phyloP scores from a whole-genome alignment of 2,797 vertebrate genomes.

The Carapus acus region DNA sequence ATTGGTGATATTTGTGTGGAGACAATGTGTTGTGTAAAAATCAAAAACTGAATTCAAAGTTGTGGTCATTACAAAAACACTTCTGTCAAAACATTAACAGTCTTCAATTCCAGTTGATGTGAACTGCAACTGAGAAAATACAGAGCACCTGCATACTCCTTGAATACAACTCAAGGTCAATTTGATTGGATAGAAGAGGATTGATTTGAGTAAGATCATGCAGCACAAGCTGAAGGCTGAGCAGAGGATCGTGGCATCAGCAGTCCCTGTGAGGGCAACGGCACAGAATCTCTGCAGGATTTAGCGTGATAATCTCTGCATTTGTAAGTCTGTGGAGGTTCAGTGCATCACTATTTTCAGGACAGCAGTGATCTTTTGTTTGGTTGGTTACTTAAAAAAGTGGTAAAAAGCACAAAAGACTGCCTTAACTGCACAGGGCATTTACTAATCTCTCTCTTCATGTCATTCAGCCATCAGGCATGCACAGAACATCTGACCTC shows the following conservation, averaged over 20 bases:
- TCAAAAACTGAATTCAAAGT: too few species aligned
- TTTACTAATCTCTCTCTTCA: too few species aligned
- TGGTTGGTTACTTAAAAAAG: background rate
- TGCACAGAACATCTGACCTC: too few species aligned
- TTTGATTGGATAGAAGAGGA: conserved; percentile 1
- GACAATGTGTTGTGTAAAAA: background rate
- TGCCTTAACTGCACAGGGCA: too few species aligned
- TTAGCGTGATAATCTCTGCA: conserved; percentile 44
- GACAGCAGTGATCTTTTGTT: background rate
- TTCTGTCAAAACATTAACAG: background rate
- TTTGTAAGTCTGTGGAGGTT: conserved; percentile 42
- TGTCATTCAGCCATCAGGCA: too few species aligned
- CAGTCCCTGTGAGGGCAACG: conserved; percentile 25
- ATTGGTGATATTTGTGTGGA: conserved; percentile 1
- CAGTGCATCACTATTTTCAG: conserved; percentile 25
- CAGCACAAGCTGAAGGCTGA: conserved; percentile 21
- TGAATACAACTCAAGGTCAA: background rate
- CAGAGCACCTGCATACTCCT: background rate
- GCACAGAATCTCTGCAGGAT: conserved; percentile 51
- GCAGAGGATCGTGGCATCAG: conserved; percentile 23
- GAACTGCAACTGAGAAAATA: background rate
- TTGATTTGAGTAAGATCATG: conserved; percentile 14
- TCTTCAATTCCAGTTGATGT: background rate
- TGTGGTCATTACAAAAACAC: background rate
- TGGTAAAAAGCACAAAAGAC: conserved; percentile 23